A percentile compares a stretch with the other conserved stretches of the same genome.
Evolutionary conservation across 2,888 invertebrate species (phyloP).

Genomic region (Lasioglossum morio): DNA sequence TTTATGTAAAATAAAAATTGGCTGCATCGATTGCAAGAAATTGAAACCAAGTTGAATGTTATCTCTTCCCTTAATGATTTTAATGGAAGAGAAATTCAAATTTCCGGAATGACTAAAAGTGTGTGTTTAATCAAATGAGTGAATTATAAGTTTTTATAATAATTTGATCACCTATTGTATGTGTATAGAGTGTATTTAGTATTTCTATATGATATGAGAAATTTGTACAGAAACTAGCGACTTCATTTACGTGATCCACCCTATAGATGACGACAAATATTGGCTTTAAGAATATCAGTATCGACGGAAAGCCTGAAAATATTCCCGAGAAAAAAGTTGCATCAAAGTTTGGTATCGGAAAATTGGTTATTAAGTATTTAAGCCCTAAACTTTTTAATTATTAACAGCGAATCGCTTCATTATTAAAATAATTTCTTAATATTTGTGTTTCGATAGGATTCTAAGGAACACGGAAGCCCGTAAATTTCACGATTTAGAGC

Average conservation of each 20-base stretch:
- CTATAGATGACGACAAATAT: background rate
- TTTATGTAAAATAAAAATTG: no score
- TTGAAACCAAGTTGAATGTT: no score
- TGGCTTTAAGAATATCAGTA: background rate
- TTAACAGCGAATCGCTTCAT: background rate
- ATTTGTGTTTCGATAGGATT: background rate
- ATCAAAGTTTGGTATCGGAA: background rate
- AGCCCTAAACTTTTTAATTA: background rate
- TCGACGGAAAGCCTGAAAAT: background rate
- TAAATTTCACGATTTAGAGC: background rate
- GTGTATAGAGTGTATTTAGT: background rate
- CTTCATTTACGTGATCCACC: background rate
- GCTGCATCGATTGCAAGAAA: no score
- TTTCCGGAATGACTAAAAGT: no score
- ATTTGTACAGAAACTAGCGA: background rate
- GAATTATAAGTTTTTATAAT: no score
- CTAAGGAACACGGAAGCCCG: background rate
- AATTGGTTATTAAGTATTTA: background rate
- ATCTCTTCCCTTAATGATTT: no score
- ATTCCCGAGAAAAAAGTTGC: background rate
- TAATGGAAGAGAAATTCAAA: no score
- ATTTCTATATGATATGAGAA: background rate
- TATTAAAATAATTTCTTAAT: background rate
- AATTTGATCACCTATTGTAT: no score
- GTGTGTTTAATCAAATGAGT: background rate